Conservation (phyloP, 2,797 vertebrate genomes). For the Pangasius larnaudii region DNA sequence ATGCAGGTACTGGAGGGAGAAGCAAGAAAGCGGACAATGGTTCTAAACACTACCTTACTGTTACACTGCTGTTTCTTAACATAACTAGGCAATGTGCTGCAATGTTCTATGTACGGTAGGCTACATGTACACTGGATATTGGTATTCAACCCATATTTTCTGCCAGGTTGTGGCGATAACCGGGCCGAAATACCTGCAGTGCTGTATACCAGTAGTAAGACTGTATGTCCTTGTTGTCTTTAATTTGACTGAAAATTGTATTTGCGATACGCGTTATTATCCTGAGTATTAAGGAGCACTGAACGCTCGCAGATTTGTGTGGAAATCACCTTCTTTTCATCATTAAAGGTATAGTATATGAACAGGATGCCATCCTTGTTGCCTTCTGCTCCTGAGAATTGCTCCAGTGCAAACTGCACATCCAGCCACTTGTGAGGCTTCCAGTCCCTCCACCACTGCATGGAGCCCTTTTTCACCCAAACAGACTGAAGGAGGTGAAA, state of each 20-base stretch:
- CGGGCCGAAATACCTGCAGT: background rate
- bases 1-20: slow-evolving; percentile 85
- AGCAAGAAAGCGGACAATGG: background rate
- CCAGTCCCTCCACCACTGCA: slow-evolving; percentile 98
- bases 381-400: slow-evolving; percentile 89
- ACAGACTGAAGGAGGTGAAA: slow-evolving; percentile 79
- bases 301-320: background rate
- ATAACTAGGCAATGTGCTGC: background rate
- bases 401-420: slow-evolving; percentile 91
- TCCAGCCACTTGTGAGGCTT: slow-evolving; percentile 95
- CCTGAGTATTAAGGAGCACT: background rate
- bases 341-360: slow-evolving; percentile 90
- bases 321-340: slow-evolving; percentile 92
- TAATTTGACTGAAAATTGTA: background rate
- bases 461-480: slow-evolving; percentile 93
- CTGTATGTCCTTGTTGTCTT: background rate
- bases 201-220: background rate
- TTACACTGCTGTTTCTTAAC: background rate
- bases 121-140: background rate
- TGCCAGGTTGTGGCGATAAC: background rate
- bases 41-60: background rate
- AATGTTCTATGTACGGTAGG: too few species aligned
- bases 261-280: background rate
- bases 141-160: background rate
- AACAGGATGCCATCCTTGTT: slow-evolving; percentile 94